Conservation (phyloP, 2,797 vertebrate genomes). For the Pachyuromys duprasi region DNA sequence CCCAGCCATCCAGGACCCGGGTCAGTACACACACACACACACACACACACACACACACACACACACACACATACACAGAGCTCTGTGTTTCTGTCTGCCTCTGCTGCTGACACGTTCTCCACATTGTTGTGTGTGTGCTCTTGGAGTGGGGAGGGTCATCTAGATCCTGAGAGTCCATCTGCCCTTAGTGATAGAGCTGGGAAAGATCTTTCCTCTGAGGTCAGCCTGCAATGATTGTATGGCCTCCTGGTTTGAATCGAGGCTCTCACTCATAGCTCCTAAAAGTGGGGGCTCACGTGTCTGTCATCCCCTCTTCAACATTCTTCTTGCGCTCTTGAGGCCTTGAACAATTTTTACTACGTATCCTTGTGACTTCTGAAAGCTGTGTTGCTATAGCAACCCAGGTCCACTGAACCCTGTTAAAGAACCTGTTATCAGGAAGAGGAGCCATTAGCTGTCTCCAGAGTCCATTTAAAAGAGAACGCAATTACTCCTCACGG, state of each 20-base stretch:
- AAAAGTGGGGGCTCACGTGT: not conserved
- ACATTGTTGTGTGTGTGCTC: not conserved
- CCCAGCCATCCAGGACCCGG: not conserved
- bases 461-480: conserved; percentile 58
- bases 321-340: conserved; percentile 23
- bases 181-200: not conserved
- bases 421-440: conserved; percentile 67
- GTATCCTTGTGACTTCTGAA: conserved; percentile 48
- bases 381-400: conserved; percentile 72
- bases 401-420: conserved; percentile 25
- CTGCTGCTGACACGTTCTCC: not conserved
- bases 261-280: not conserved
- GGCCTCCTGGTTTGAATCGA: not conserved
- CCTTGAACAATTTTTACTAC: conserved; percentile 53
- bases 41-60: not conserved
- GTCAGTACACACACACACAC: not conserved
- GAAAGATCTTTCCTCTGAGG: not conserved
- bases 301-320: too few species aligned
- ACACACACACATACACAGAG: not conserved
- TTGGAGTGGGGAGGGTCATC: not conserved
- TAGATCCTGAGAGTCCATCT: not conserved
- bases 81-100: not conserved
- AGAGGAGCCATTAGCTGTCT: conserved; percentile 65
- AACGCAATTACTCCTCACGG: not conserved
- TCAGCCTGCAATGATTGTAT: not conserved